Percentiles rank a stretch among this genome's conserved stretches.
phyloP scores from a whole-genome alignment of 1,140 invertebrate genomes.

The Diabrotica undecimpunctata region DNA sequence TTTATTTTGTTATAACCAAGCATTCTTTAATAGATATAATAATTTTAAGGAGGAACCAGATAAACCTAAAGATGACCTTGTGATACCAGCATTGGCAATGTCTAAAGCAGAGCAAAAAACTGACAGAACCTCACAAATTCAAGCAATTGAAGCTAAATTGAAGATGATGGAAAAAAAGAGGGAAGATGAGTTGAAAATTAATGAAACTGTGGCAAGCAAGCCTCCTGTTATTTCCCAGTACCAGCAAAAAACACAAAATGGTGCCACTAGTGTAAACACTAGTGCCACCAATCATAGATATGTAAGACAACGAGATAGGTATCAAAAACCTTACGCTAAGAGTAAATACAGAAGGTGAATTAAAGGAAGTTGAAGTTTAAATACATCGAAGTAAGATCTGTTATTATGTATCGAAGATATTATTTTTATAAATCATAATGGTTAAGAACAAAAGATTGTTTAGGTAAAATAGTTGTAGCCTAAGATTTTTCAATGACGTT shows the following conservation, averaged over 20 bases:
- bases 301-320: conserved; percentile 16
- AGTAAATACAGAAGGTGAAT: conserved; percentile 21
- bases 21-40: no score
- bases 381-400: no score
- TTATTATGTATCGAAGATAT: no score
- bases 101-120: conserved; percentile 65
- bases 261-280: conserved; percentile 6
- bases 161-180: conserved; percentile 71
- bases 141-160: conserved; percentile 83
- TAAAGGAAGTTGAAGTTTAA: no score
- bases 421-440: no score
- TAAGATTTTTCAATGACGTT: no score
- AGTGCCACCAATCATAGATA: neutral
- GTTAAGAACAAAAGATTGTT: no score
- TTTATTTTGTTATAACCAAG: no score
- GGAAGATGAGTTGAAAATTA: conserved; percentile 68
- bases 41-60: conserved; percentile 63
- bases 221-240: conserved; percentile 64
- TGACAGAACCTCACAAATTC: conserved; percentile 74
- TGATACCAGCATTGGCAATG: conserved; percentile 71
- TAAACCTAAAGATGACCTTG: conserved; percentile 68
- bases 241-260: conserved; percentile 46
- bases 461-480: no score
- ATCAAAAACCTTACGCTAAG: conserved; percentile 23
- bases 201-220: conserved; percentile 61